phyloP scores from a whole-genome alignment of 1,140 invertebrate genomes.

The Zaprionus taronus region DNA sequence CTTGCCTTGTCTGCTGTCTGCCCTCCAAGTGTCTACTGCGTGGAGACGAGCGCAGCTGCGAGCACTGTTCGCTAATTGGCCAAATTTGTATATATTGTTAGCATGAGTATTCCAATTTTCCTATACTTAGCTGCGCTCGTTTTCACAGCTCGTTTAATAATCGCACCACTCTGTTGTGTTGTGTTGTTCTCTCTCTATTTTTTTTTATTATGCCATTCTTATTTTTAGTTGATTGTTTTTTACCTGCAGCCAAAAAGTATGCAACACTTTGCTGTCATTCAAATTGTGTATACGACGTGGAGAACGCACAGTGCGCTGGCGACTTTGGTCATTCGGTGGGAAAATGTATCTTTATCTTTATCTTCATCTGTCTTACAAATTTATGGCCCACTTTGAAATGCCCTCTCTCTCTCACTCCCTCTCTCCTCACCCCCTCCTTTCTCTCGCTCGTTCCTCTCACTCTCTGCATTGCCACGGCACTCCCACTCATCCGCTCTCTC shows the following conservation, averaged over 20 bases:
- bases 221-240: slow-evolving; percentile 39
- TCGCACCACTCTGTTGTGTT: slow-evolving; percentile 18
- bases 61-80: slow-evolving; percentile 32
- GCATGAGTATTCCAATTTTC: background rate
- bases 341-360: slow-evolving; percentile 28
- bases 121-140: slow-evolving; percentile 31
- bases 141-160: slow-evolving; percentile 14
- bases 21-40: slow-evolving; percentile 35
- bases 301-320: slow-evolving; percentile 25
- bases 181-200: background rate
- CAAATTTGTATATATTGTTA: slow-evolving; percentile 32
- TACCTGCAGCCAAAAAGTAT: slow-evolving; percentile 66
- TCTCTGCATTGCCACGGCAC: background rate
- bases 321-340: slow-evolving; percentile 51
- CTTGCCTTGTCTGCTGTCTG: slow-evolving; percentile 35
- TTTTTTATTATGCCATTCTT: slow-evolving; percentile 40
- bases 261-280: slow-evolving; percentile 23
- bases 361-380: slow-evolving; percentile 42
- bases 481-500: slow-evolving; percentile 5
- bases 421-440: background rate
- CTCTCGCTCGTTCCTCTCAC: slow-evolving; percentile 6
- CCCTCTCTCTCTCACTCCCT: background rate
- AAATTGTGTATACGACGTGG: slow-evolving; percentile 76
- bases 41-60: slow-evolving; percentile 49
- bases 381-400: slow-evolving; percentile 62